phyloP scores from a whole-genome alignment of 2,888 invertebrate genomes.

The Ectemnius continuus region DNA sequence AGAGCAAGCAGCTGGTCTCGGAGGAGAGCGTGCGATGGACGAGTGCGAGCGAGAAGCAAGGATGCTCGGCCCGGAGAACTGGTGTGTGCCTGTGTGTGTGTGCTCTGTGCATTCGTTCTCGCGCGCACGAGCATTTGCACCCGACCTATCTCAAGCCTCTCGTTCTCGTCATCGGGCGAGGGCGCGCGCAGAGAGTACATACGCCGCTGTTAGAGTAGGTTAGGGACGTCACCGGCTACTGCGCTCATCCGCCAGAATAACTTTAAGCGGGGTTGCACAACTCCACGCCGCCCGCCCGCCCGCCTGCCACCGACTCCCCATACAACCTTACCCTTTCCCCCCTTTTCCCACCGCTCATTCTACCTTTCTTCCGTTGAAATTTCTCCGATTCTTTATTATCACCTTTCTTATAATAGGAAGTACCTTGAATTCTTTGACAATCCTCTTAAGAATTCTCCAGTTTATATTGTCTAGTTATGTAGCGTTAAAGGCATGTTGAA shows the following conservation, averaged over 20 bases:
- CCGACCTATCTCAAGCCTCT: constrained; percentile 69
- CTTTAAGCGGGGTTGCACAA: constrained; percentile 60
- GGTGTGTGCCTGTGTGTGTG: neutral
- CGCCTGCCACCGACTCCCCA: constrained; percentile 17
- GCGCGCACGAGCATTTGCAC: constrained; percentile 49
- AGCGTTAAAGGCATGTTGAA: too few species aligned
- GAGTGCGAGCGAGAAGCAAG: too few species aligned
- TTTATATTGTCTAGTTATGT: too few species aligned
- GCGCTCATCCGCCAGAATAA: constrained; percentile 65
- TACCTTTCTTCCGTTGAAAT: too few species aligned
- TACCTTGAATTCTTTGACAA: too few species aligned
- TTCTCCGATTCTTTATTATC: too few species aligned
- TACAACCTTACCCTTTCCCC: constrained; percentile 20
- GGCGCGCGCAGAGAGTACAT: constrained; percentile 53
- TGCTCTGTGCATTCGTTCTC: constrained; percentile 27
- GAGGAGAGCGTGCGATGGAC: too few species aligned
- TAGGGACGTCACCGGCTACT: constrained; percentile 63
- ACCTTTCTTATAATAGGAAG: too few species aligned
- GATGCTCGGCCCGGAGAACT: neutral
- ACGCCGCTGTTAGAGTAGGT: constrained; percentile 54
- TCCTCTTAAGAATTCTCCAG: too few species aligned
- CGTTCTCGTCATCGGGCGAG: constrained; percentile 63
- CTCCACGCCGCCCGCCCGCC: constrained; percentile 42
- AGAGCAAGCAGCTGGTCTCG: constrained; percentile 29
- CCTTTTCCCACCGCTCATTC: neutral